Conservation (phyloP, 2,113 vertebrate species). For the Andinoacara biseriatus region DNA sequence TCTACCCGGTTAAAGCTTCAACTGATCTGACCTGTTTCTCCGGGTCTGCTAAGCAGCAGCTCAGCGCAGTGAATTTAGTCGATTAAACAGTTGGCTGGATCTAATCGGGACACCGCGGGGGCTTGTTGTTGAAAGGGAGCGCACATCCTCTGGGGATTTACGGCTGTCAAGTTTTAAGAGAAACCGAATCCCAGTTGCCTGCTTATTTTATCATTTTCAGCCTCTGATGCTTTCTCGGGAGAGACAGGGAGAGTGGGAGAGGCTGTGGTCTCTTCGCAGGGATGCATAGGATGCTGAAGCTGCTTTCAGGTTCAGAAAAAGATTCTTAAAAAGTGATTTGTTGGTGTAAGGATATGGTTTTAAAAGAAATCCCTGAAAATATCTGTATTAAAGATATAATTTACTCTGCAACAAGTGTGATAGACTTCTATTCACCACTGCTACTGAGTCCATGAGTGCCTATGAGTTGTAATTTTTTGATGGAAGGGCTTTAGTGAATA, state of each 20-base stretch:
- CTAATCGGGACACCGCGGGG: slow-evolving; percentile 15
- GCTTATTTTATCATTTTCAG: slow-evolving; percentile 31
- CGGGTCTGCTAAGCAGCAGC: not conserved
- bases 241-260: not conserved
- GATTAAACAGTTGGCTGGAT: slow-evolving; percentile 16
- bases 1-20: not conserved
- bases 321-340: not conserved
- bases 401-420: slow-evolving; percentile 11
- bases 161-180: slow-evolving; percentile 37
- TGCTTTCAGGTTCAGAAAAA: slow-evolving; percentile 1
- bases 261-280: not conserved
- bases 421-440: not conserved
- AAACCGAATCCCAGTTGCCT: slow-evolving; percentile 29
- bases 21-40: slow-evolving; percentile 15
- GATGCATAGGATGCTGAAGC: slow-evolving; percentile 13
- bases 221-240: slow-evolving; percentile 47
- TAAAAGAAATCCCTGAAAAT: not conserved
- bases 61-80: not conserved
- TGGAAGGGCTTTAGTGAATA: slow-evolving; percentile 39
- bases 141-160: not conserved
- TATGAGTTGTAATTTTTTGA: slow-evolving; percentile 19
- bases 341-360: not conserved
- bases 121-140: slow-evolving; percentile 26
- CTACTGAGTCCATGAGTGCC: not conserved
- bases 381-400: not conserved